Base-by-base conservation (phyloP, 2,888 invertebrate species). In the Trypoxylon attenuatum region DNA sequence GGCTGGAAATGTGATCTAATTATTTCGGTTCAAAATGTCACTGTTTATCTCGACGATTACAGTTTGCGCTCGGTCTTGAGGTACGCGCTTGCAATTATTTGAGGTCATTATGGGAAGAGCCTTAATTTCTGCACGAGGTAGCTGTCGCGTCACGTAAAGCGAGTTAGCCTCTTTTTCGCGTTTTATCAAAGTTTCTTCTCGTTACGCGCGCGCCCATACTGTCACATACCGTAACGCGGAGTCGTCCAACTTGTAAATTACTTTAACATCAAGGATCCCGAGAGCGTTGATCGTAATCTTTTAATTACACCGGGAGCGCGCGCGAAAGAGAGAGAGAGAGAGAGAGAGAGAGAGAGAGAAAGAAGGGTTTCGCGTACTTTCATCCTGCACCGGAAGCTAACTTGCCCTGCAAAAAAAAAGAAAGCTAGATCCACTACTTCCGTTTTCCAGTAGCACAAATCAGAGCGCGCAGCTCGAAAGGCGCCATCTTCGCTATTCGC, bases 201-300 rank as follows among this genome's bases (percentile, higher is more conserved):
- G 56, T 51, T 58, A 42, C 23, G 46, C 13, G 33, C 53, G 18
- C 27, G 39, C 15, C 54, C 22, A 27, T 16, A 22, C 25, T 8
- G 18, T 33, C 41, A 38, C 42, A 16, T 33, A 51, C 6, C 46
- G 13, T n/a, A 6, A 27, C 27, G 42, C 38, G 25, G 16, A 42
- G 18, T 16, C 25, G 45, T 25, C 33, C 63, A 45, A 42, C 56
- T 73, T 57, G 70, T 51, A 73, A 73, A 70, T 74, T 68, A 71
- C 42, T 68, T 56, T 39, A 71, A 46, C 61, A 39, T 5, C 56
- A 27, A 52, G 23, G 23, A 57, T 29, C 42, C 39, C 49, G 27
- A 18, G 29, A 46, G 59, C 52, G 65, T 43, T 46, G 63, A 74
- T 69, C 55, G 54, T 66, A 67, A 69, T 71, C 59, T 66, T 74